These are phyloP conservation scores for Drosophila bipectinata DNA, from an alignment of 1,140 invertebrate genomes.

Conservation along the genomic window DNA sequence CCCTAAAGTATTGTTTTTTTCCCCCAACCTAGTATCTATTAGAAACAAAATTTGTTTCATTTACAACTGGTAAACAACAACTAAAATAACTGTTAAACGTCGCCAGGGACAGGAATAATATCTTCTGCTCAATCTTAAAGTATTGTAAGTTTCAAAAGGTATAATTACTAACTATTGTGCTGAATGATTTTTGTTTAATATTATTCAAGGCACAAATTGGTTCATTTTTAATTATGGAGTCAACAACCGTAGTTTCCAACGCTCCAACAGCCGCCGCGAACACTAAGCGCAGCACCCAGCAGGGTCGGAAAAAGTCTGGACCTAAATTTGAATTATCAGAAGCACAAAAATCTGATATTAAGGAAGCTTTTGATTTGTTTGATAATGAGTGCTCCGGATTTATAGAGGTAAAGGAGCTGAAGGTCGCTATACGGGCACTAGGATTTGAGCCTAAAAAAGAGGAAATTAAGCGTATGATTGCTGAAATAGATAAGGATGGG, in stretches of 20 bases:
- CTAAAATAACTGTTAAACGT: no score
- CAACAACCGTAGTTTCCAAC: slow-evolving; percentile 39
- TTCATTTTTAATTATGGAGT: slow-evolving; percentile 39
- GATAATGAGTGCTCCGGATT: slow-evolving; percentile 93
- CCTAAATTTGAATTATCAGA: slow-evolving; percentile 93
- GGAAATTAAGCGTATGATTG: slow-evolving; percentile 97
- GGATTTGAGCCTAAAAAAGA: slow-evolving; percentile 99
- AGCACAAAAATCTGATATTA: slow-evolving; percentile 96
- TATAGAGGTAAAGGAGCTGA: slow-evolving; percentile 96
- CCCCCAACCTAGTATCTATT: no score
- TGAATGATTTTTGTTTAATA: not conserved
- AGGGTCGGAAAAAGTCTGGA: slow-evolving; percentile 86
- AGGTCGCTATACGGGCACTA: slow-evolving; percentile 95
- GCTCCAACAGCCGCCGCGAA: slow-evolving; percentile 19
- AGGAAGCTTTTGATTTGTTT: slow-evolving; percentile 98
- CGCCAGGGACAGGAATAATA: no score
- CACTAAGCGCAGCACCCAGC: slow-evolving; percentile 53
- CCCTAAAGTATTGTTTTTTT: no score
- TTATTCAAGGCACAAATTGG: not conserved
- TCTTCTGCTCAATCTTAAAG: no score
- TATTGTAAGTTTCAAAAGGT: no score
- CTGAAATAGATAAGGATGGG: slow-evolving; percentile 94
- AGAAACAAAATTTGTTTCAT: no score
- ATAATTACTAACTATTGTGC: no score
- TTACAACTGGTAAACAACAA: no score